A percentile compares a stretch with the other conserved stretches of the same genome.
Evolutionary conservation across 2,113 vertebrate species (phyloP).

Genomic region (Clupea harengus): DNA sequence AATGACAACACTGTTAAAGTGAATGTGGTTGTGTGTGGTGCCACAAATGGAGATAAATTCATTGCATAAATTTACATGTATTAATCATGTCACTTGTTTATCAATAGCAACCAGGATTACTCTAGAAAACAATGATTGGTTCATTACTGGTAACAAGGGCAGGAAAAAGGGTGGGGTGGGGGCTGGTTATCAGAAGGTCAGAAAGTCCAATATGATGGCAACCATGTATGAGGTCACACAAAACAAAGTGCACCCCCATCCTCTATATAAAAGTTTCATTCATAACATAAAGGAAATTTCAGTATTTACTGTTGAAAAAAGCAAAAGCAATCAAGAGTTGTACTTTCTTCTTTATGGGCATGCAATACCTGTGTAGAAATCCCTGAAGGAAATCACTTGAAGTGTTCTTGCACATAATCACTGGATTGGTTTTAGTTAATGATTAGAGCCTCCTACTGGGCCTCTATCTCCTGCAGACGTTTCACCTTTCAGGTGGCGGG

Average conservation of each 20-base stretch:
- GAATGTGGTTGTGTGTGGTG: neutral
- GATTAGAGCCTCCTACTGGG: neutral
- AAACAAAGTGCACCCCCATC: neutral
- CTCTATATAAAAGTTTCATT: neutral
- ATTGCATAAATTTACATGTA: neutral
- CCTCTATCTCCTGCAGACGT: neutral
- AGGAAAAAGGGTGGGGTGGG: neutral
- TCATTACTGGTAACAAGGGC: neutral
- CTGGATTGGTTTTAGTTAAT: slow-evolving; percentile 10
- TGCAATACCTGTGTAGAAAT: neutral
- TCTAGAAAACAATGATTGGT: neutral
- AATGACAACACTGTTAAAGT: neutral
- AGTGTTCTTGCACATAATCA: neutral
- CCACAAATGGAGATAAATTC: neutral
- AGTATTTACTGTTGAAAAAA: neutral
- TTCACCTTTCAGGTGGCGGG: neutral
- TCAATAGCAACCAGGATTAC: neutral
- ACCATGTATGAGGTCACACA: neutral
- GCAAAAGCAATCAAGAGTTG: neutral
- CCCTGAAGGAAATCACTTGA: neutral
- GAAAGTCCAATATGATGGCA: neutral
- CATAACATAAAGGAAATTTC: neutral
- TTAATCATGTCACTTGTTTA: neutral
- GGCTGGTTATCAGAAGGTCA: neutral
- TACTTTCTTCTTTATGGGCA: neutral